Evolutionary conservation across 1,140 invertebrate species (phyloP).

Genomic region (Drosophila setifemur): DNA sequence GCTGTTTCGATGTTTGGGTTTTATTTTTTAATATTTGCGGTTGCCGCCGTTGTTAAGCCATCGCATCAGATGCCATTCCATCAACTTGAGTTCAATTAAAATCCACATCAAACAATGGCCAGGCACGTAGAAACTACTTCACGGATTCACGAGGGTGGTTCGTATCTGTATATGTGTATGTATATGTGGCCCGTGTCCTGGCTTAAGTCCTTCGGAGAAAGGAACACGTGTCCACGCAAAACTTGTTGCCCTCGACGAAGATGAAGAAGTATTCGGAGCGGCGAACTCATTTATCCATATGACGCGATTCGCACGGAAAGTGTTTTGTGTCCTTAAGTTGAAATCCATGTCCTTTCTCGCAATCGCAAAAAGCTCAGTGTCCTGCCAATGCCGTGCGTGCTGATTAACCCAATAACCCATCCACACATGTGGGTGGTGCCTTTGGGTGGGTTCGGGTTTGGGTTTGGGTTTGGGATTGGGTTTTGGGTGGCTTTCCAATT

Average conservation of each 20-base stretch:
- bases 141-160: conserved; percentile 42
- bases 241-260: conserved; percentile 39
- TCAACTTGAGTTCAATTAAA: conserved; percentile 82
- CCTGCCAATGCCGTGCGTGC: conserved; percentile 40
- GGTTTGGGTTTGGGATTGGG: neutral
- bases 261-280: neutral
- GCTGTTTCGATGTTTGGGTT: conserved; percentile 29
- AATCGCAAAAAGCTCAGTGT: conserved; percentile 19
- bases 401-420: conserved; percentile 54
- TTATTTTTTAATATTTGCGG: conserved; percentile 76
- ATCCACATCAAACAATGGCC: conserved; percentile 82
- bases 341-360: conserved; percentile 49
- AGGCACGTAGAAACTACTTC: conserved; percentile 81
- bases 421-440: conserved; percentile 24
- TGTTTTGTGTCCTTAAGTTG: conserved; percentile 53
- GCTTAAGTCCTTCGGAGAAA: conserved; percentile 29
- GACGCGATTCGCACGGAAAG: conserved; percentile 54
- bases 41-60: conserved; percentile 72
- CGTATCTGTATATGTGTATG: neutral
- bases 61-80: conserved; percentile 28
- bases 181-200: conserved; percentile 27
- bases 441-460: neutral
- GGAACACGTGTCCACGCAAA: conserved; percentile 45
- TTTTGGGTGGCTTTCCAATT: neutral
- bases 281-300: conserved; percentile 46